A percentile compares a stretch with the other conserved stretches of the same genome.
phyloP scores from a whole-genome alignment of 37 sponge, comb jelly and placozoan species.

The Bolinopsis microptera region DNA sequence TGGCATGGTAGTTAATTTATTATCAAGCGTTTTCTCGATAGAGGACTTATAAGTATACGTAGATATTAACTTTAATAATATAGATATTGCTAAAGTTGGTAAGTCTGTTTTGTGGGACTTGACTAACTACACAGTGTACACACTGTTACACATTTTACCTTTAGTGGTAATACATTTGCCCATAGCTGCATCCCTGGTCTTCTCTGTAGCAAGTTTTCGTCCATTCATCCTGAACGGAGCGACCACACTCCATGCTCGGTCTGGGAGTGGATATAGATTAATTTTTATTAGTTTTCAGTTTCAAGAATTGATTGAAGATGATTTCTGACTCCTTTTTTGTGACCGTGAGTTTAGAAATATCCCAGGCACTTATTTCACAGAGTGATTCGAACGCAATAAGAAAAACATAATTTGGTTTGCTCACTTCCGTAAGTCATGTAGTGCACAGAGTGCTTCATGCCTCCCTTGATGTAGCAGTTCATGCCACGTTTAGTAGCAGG shows the following conservation, averaged over 20 bases:
- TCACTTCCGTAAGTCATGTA: conserved; percentile 4
- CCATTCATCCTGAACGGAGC: not conserved
- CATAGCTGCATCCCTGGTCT: not conserved
- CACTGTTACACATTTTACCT: not conserved
- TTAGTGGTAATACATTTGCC: not conserved
- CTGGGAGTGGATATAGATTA: not conserved
- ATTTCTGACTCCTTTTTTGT: too few relatives aligned
- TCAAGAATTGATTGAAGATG: too few relatives aligned
- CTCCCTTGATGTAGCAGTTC: not conserved
- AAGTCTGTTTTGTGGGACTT: too few relatives aligned
- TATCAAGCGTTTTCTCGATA: too few relatives aligned
- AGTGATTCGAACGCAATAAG: too few relatives aligned
- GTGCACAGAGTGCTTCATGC: not conserved
- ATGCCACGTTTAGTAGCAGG: not conserved
- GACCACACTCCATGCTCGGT: not conserved
- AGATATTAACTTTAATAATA: too few relatives aligned
- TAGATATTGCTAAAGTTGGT: too few relatives aligned
- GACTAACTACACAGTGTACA: too few relatives aligned
- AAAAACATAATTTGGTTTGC: too few relatives aligned
- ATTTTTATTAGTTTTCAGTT: too few relatives aligned
- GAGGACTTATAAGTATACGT: too few relatives aligned
- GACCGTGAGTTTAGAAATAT: not conserved
- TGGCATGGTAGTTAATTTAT: not conserved
- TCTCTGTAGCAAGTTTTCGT: not conserved
- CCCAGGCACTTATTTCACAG: not conserved